Evolutionary conservation across 2,888 invertebrate species (phyloP).

Genomic region (Epsilonema sp.): DNA sequence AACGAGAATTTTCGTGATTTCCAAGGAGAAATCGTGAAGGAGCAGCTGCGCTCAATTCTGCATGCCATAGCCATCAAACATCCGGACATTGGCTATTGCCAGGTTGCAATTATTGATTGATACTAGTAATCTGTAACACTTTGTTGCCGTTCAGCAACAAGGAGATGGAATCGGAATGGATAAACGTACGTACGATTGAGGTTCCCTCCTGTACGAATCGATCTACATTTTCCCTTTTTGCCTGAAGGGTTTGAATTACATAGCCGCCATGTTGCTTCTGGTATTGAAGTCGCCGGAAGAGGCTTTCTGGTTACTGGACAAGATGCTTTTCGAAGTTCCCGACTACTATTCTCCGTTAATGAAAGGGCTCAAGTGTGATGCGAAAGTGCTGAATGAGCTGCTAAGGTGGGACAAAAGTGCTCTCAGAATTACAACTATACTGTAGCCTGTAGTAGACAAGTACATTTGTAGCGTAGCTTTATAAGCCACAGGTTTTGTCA

Average conservation of each 20-base stretch:
- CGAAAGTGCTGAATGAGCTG: constrained; percentile 67
- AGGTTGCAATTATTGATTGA: constrained; percentile 31
- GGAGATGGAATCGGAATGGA: too few relatives aligned
- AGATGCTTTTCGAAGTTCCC: constrained; percentile 58
- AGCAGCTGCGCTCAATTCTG: constrained; percentile 61
- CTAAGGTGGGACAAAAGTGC: constrained; percentile 42
- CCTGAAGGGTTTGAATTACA: constrained; percentile 64
- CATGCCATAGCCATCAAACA: constrained; percentile 73
- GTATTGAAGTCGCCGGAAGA: constrained; percentile 72
- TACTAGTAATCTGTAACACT: constrained; percentile 6
- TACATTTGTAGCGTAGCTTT: too few relatives aligned
- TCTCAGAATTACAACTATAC: too few relatives aligned
- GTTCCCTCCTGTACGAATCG: too few relatives aligned
- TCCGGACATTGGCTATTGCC: constrained; percentile 70
- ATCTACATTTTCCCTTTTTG: too few relatives aligned
- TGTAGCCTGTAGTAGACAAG: too few relatives aligned
- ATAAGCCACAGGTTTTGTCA: too few relatives aligned
- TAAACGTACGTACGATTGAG: neutral
- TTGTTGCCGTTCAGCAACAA: too few relatives aligned
- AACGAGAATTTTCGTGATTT: constrained; percentile 54
- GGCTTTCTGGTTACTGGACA: constrained; percentile 75
- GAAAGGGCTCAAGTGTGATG: constrained; percentile 67
- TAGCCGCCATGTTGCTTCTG: constrained; percentile 61
- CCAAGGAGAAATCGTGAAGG: constrained; percentile 32
- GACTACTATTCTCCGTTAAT: constrained; percentile 70